phyloP scores from a whole-genome alignment of 2,113 vertebrate species.

The Sciurus niger region DNA sequence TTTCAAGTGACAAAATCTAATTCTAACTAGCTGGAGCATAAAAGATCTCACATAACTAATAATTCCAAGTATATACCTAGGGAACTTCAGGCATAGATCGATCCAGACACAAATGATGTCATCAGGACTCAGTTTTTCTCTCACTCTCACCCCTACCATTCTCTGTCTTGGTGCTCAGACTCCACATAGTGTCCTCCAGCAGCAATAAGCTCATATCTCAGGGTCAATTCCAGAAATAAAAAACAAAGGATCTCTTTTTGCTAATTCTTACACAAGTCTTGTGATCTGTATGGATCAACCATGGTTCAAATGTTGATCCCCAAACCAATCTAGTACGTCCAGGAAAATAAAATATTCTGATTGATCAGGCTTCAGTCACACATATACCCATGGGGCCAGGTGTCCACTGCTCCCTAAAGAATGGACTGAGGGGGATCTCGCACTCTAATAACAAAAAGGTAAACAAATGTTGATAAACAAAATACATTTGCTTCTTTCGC shows the following conservation, averaged over 20 bases:
- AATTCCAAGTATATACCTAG: background rate
- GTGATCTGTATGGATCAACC: background rate
- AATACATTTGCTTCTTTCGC: background rate
- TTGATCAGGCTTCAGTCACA: background rate
- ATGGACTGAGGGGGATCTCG: fast-evolving
- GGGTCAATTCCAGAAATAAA: conserved; percentile 25
- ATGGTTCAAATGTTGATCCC: background rate
- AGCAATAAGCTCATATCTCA: background rate
- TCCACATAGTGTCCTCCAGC: background rate
- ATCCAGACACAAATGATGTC: background rate
- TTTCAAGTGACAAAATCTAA: conserved; percentile 52
- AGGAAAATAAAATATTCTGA: conserved; percentile 36
- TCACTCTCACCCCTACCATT: background rate
- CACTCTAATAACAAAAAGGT: background rate
- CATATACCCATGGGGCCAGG: background rate
- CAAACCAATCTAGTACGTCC: background rate
- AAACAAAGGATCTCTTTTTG: conserved; percentile 15
- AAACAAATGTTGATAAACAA: background rate
- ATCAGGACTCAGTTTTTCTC: background rate
- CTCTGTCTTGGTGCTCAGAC: background rate
- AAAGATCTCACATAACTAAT: background rate
- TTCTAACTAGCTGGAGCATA: background rate
- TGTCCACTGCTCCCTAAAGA: background rate
- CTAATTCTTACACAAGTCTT: background rate
- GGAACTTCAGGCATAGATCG: background rate